These are phyloP conservation scores for Oreonectes daqikongensis DNA, from an alignment of 2,797 vertebrate genomes.

Conservation along the genomic window DNA sequence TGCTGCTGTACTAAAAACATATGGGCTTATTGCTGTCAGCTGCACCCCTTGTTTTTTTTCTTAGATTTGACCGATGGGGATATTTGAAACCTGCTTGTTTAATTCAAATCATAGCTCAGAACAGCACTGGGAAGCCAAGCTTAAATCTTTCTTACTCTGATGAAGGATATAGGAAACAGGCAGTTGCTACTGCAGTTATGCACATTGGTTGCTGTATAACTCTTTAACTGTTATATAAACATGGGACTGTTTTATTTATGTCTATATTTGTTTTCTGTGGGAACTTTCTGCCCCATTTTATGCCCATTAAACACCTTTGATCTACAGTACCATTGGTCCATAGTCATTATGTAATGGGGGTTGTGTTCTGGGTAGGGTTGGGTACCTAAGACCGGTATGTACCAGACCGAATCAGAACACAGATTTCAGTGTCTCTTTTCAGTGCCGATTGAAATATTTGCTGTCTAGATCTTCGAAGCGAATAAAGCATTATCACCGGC, in stretches of 20 bases:
- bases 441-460: no score
- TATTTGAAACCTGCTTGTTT: slow-evolving; percentile 32
- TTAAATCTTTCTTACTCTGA: slow-evolving; percentile 14
- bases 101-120: slow-evolving; percentile 4
- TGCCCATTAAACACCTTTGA: no score
- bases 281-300: no score
- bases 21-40: slow-evolving; percentile 38
- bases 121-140: not conserved
- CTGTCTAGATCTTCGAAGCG: no score
- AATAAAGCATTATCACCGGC: no score
- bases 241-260: not conserved
- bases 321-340: no score
- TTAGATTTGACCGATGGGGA: slow-evolving; percentile 34
- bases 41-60: slow-evolving; percentile 27
- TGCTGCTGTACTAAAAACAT: slow-evolving; percentile 35
- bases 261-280: not conserved
- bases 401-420: no score
- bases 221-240: not conserved
- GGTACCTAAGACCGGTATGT: no score
- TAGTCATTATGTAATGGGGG: no score
- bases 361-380: no score
- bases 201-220: not conserved
- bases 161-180: not conserved
- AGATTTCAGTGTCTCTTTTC: no score
- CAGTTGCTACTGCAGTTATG: not conserved